Conservation (phyloP, 2,113 vertebrate species). For the Chaetodon auriga region DNA sequence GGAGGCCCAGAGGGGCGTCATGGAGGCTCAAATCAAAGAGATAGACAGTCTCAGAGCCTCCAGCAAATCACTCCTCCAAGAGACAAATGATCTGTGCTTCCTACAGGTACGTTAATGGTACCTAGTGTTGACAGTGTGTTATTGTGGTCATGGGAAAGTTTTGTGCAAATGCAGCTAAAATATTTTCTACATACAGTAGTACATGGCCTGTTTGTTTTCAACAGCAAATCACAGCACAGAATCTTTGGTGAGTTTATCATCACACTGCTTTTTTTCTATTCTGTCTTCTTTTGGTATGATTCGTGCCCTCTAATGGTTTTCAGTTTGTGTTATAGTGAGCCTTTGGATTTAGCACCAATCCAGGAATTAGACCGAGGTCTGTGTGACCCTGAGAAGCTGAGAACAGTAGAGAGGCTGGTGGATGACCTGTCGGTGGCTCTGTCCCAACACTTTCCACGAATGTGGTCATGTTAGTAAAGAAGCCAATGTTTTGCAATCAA, state of each 20-base stretch:
- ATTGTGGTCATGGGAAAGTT: neutral
- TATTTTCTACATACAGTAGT: neutral
- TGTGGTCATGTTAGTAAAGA: conserved; percentile 79
- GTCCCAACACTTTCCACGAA: conserved; percentile 79
- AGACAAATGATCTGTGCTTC: conserved; percentile 75
- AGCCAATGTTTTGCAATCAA: conserved; percentile 22
- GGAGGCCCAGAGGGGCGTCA: conserved; percentile 62
- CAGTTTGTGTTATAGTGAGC: conserved; percentile 55
- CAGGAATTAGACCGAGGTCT: conserved; percentile 64
- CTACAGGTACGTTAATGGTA: conserved; percentile 65
- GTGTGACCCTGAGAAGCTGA: conserved; percentile 74
- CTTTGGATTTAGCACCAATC: conserved; percentile 67
- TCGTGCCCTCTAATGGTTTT: conserved; percentile 8
- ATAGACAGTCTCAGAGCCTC: conserved; percentile 72
- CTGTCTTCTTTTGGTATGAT: neutral
- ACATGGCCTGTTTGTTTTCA: conserved; percentile 27
- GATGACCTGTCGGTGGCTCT: conserved; percentile 78
- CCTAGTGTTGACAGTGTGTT: neutral
- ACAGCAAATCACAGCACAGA: conserved; percentile 77
- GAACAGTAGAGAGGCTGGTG: conserved; percentile 77
- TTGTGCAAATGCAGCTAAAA: conserved; percentile 1
- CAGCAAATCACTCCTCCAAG: conserved; percentile 75
- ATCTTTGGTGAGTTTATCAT: conserved; percentile 75
- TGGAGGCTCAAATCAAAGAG: conserved; percentile 75
- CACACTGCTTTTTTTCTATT: neutral